Percentiles rank a stretch among this genome's conserved stretches.
Evolutionary conservation across 2,797 vertebrate species (phyloP).

Genomic region (Propithecus perrieri): DNA sequence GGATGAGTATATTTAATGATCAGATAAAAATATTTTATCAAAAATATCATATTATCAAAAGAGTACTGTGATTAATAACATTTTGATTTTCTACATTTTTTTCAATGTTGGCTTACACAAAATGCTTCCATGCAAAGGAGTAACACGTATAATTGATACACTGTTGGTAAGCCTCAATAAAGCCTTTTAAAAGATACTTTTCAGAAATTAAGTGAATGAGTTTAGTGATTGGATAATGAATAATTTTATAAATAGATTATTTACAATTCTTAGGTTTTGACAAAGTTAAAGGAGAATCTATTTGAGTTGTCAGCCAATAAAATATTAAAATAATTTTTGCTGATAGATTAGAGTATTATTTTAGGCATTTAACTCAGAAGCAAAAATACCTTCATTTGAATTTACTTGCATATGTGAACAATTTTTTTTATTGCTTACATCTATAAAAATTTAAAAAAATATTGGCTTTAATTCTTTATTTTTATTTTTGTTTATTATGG

Average conservation of each 20-base stretch:
- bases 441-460: background rate
- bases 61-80: background rate
- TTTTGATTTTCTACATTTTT: background rate
- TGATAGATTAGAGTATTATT: background rate
- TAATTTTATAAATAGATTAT: background rate
- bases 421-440: background rate
- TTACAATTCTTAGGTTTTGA: background rate
- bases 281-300: background rate
- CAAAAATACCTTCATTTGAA: background rate
- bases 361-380: background rate
- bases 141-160: background rate
- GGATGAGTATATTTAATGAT: background rate
- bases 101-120: background rate
- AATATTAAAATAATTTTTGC: background rate
- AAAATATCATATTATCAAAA: background rate
- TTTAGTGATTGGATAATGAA: background rate
- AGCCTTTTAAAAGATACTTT: background rate
- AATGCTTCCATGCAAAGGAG: background rate
- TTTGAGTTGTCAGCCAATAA: background rate
- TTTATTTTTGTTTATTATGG: too few relatives aligned
- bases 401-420: background rate
- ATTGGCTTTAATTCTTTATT: background rate
- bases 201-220: background rate
- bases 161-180: background rate
- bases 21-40: background rate